Evolutionary conservation across 1,140 invertebrate genomes (phyloP), one percentile per base, ranked within the genome.

Genomic region (Heliothis virescens): DNA sequence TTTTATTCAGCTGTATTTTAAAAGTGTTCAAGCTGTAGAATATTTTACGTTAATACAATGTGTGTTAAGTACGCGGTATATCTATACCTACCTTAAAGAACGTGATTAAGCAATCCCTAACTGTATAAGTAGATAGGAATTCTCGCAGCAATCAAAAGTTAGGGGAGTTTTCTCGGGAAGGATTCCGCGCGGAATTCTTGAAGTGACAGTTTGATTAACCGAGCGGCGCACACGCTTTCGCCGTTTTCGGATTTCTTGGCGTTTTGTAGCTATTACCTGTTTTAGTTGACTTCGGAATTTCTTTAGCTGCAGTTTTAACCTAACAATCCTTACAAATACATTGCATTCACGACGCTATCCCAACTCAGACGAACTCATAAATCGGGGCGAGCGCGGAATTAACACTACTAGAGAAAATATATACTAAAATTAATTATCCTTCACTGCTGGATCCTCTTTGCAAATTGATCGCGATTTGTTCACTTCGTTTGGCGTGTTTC

Each of bases 121-220:
- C 86, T 87, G 85, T 91, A 89, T 90, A 91, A 90, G 88, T 89
- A 90, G 87, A 88, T 91, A 88, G 87, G 89, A 85, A 90, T 91
- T 88, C 89, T 90, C 87, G 85, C 86, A 87, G 91, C 90, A 93
- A 94, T 93, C 93, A 94, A 94, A 94, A 94, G 91, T 94, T 94
- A 88, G 87, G 83, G 62, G 89, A 93, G 89, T 91, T 94, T 93
- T 92, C 89, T 90, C 81, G 85, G 85, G 80, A 88, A 89, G 91
- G 90, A 92, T 92, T 94, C 89, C 89, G 89, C 90, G 88, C 86
- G 91, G 92, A 93, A 94, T 94, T 93, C 93, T 94, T 94, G 86
- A 88, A 92, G 93, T 93, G 93, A 94, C 92, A 94, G 92, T 94
- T 94, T 94, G 93, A 94, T 94, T 94, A 94, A 94, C 93, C 89